These are phyloP conservation scores for Rana temporaria DNA, from an alignment of 2,113 vertebrate species.

Conservation along the genomic window DNA sequence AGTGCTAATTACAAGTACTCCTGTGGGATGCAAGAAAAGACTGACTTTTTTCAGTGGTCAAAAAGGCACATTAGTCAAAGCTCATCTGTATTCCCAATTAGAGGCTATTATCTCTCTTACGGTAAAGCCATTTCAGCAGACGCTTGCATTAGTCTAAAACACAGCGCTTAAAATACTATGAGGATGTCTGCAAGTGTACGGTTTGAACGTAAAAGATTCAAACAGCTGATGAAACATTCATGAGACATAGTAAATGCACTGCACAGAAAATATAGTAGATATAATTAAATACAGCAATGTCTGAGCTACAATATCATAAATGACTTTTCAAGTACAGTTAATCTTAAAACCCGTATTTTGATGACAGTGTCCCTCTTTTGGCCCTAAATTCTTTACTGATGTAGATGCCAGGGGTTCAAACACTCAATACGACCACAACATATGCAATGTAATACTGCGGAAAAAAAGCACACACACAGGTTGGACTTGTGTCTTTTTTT, in stretches of 20 bases:
- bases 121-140: constrained; percentile 51
- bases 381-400: too few relatives aligned
- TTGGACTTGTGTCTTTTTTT: too few relatives aligned
- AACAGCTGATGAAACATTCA: constrained; percentile 47
- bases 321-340: too few relatives aligned
- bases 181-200: constrained; percentile 7
- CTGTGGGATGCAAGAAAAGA: constrained; percentile 41
- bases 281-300: not conserved
- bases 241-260: constrained; percentile 47
- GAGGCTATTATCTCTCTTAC: constrained; percentile 56
- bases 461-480: too few relatives aligned
- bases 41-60: constrained; percentile 41
- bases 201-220: constrained; percentile 24
- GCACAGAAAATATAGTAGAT: constrained; percentile 4
- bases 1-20: constrained; percentile 52
- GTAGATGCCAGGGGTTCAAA: too few relatives aligned
- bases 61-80: constrained; percentile 51
- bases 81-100: constrained; percentile 53
- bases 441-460: too few relatives aligned
- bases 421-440: too few relatives aligned
- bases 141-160: constrained; percentile 55
- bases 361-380: too few relatives aligned
- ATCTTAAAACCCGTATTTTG: too few relatives aligned
- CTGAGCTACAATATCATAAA: not conserved
- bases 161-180: constrained; percentile 38